Evolutionary conservation across 2,888 invertebrate species (phyloP).

Genomic region (Tinea semifulvella): DNA sequence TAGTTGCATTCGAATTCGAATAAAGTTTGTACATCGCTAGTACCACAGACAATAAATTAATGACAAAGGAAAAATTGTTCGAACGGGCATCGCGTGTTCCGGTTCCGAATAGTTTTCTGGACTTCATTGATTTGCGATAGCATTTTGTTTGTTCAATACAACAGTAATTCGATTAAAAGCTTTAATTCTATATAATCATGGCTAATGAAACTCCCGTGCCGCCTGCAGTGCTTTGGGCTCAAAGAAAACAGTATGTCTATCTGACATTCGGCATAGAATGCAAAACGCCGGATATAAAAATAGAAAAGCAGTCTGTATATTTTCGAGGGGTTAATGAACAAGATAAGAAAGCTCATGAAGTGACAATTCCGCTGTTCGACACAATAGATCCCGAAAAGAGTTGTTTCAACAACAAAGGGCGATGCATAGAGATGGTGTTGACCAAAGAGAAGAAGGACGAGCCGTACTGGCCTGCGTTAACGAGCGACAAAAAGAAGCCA

Average conservation of each 20-base stretch:
- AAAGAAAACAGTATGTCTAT: slow-evolving; percentile 82
- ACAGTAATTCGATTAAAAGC: not conserved
- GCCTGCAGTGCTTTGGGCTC: slow-evolving; percentile 94
- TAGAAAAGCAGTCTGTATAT: slow-evolving; percentile 76
- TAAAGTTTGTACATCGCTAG: no score
- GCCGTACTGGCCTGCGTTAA: slow-evolving; percentile 88
- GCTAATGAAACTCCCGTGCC: slow-evolving; percentile 66
- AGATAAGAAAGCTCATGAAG: slow-evolving; percentile 86
- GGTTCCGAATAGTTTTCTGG: not conserved
- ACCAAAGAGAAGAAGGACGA: slow-evolving; percentile 76
- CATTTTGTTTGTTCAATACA: slow-evolving; percentile 5
- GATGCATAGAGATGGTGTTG: slow-evolving; percentile 79
- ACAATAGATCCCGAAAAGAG: slow-evolving; percentile 85
- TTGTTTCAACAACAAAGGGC: slow-evolving; percentile 74
- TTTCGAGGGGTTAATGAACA: slow-evolving; percentile 89
- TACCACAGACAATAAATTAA: slow-evolving; percentile 1
- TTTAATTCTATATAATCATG: slow-evolving; percentile 28
- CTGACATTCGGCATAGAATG: slow-evolving; percentile 93
- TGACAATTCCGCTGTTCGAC: slow-evolving; percentile 85
- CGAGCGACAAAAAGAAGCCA: slow-evolving; percentile 87
- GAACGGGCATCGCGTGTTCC: slow-evolving; percentile 2
- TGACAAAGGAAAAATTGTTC: slow-evolving; percentile 7
- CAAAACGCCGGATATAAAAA: slow-evolving; percentile 83
- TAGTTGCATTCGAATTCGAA: no score
- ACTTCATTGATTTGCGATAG: not conserved